Percentiles rank a stretch among this genome's conserved stretches.
These are phyloP conservation scores for Rhincodon typus DNA, from an alignment of 2,797 vertebrate species.

Conservation along the genomic window DNA sequence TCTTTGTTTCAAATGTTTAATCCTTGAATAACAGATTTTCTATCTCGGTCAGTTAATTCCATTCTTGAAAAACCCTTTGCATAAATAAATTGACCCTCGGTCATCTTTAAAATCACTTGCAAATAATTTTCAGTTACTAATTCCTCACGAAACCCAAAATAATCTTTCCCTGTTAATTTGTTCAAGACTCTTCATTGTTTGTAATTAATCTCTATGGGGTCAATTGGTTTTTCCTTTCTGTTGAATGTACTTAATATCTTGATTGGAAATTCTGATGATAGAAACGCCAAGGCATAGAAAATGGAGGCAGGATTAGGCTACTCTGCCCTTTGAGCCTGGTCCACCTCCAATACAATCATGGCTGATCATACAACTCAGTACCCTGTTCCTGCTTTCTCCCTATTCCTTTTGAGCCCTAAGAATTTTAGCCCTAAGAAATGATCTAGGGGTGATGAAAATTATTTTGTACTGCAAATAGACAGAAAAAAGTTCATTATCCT, in stretches of 20 bases:
- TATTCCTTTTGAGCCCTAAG: too few relatives aligned
- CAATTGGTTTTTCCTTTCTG: neutral
- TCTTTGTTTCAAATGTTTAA: neutral
- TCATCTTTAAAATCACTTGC: neutral
- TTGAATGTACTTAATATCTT: neutral
- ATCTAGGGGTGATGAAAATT: neutral
- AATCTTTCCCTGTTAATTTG: neutral
- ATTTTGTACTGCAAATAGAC: too few relatives aligned
- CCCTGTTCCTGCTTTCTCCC: too few relatives aligned
- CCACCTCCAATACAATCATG: too few relatives aligned
- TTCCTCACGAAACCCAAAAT: neutral
- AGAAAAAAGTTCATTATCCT: too few relatives aligned
- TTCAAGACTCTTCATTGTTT: neutral
- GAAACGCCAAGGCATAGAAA: too few relatives aligned
- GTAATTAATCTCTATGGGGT: neutral
- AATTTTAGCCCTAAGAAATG: too few relatives aligned
- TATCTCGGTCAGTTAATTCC: neutral
- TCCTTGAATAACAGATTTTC: too few relatives aligned
- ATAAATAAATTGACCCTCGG: neutral
- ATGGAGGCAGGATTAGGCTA: too few relatives aligned
- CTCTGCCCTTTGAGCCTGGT: too few relatives aligned
- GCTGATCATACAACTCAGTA: too few relatives aligned
- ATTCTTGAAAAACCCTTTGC: neutral
- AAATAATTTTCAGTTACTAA: neutral
- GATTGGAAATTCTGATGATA: neutral